phyloP scores from a whole-genome alignment of 2,113 vertebrate genomes.

The Cynocephalus volans region DNA sequence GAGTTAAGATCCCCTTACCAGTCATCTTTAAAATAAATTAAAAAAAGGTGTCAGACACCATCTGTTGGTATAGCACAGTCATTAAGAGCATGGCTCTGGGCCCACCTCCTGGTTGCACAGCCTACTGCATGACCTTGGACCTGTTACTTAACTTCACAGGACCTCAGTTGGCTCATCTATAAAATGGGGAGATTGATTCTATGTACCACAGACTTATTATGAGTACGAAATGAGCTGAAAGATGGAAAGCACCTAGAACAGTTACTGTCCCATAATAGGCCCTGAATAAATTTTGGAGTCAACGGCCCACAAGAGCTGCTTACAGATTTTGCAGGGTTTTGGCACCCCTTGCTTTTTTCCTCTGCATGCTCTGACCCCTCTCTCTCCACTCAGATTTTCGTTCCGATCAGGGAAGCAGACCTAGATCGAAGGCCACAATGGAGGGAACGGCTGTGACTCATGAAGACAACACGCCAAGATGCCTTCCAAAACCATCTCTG shows the following conservation, averaged over 20 bases:
- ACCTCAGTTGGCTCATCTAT: neutral
- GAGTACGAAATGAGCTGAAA: neutral
- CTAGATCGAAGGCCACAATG: neutral
- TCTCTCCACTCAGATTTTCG: constrained; percentile 85
- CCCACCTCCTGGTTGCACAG: neutral
- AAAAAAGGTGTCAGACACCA: too few relatives aligned
- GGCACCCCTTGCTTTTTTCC: neutral
- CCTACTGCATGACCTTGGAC: neutral
- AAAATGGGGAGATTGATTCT: neutral
- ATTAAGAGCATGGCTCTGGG: neutral
- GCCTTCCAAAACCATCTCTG: neutral
- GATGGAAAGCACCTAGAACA: neutral
- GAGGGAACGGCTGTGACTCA: neutral
- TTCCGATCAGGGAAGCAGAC: constrained; percentile 88
- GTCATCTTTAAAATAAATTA: too few relatives aligned
- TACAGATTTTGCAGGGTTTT: too few relatives aligned
- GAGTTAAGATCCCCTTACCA: too few relatives aligned
- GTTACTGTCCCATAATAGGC: neutral
- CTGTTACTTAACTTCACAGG: neutral
- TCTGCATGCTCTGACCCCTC: neutral
- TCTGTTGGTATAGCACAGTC: neutral
- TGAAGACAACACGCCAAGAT: neutral
- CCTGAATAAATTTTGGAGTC: too few relatives aligned
- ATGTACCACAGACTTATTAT: neutral
- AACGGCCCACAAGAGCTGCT: neutral